Conservation (phyloP, 2,113 vertebrate species). For the Leucosticte australis region DNA sequence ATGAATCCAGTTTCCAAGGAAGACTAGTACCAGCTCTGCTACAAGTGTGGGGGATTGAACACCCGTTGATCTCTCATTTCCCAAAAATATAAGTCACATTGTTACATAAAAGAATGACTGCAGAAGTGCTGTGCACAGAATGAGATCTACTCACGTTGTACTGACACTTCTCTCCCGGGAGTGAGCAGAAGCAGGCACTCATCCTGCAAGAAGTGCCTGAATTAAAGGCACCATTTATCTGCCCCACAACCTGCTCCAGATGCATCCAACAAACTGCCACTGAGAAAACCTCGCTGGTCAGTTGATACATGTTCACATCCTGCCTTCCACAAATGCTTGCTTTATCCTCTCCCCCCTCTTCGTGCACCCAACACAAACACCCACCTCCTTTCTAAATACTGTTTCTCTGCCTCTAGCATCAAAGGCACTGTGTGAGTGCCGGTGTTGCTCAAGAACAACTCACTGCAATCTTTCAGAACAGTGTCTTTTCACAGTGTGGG, state of each 20-base stretch:
- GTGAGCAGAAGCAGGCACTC: neutral
- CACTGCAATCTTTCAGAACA: constrained; percentile 8
- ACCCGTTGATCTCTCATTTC: neutral
- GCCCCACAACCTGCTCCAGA: neutral
- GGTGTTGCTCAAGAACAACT: constrained; percentile 3
- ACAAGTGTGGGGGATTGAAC: neutral
- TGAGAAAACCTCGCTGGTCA: neutral
- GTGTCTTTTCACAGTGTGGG: neutral
- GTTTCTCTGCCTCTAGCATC: neutral
- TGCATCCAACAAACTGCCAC: neutral
- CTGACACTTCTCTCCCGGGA: neutral
- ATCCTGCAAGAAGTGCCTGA: neutral
- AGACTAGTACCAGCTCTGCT: neutral
- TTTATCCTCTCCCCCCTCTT: neutral
- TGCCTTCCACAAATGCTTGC: neutral
- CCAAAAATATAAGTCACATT: constrained; percentile 46
- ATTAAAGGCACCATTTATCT: neutral
- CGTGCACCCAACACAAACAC: neutral
- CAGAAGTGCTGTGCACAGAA: constrained; percentile 4
- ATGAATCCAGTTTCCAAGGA: neutral
- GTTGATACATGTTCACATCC: neutral
- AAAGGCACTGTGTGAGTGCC: neutral
- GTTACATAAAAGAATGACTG: constrained; percentile 56
- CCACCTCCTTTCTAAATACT: neutral
- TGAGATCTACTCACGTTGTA: neutral